phyloP scores from a whole-genome alignment of 2,113 vertebrate genomes.

The Tonatia bakeri region DNA sequence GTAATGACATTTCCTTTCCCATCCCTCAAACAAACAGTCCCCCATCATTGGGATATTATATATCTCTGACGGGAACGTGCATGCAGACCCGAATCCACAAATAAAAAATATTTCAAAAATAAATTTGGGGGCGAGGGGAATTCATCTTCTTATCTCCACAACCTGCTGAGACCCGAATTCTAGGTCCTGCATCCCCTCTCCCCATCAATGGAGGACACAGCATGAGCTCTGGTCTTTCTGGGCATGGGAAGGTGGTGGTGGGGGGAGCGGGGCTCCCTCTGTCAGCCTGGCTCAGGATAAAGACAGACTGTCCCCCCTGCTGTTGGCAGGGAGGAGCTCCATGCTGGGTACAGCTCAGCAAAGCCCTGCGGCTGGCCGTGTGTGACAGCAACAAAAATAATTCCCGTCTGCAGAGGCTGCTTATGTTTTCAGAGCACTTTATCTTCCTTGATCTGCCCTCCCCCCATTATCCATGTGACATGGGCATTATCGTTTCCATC shows the following conservation, averaged over 20 bases:
- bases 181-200: background rate
- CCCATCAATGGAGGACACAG: background rate
- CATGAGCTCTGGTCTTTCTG: background rate
- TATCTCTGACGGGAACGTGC: background rate
- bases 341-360: background rate
- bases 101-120: slow-evolving; percentile 19
- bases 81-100: background rate
- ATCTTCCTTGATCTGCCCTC: slow-evolving; percentile 36
- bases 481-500: slow-evolving; percentile 26
- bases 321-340: background rate
- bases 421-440: slow-evolving; percentile 40
- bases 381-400: slow-evolving; percentile 46
- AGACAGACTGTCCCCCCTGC: background rate
- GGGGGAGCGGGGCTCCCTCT: background rate
- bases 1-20: background rate
- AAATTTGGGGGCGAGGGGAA: background rate
- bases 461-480: slow-evolving; percentile 45
- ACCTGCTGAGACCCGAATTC: slow-evolving; percentile 6
- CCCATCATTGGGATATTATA: background rate
- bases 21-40: background rate
- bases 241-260: background rate
- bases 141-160: background rate
- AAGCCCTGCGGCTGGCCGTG: background rate
- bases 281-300: background rate
- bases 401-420: slow-evolving; percentile 19